Percentiles rank a stretch among this genome's conserved stretches.
Conservation (phyloP, 2,113 vertebrate genomes). For the Gila orcuttii region DNA sequence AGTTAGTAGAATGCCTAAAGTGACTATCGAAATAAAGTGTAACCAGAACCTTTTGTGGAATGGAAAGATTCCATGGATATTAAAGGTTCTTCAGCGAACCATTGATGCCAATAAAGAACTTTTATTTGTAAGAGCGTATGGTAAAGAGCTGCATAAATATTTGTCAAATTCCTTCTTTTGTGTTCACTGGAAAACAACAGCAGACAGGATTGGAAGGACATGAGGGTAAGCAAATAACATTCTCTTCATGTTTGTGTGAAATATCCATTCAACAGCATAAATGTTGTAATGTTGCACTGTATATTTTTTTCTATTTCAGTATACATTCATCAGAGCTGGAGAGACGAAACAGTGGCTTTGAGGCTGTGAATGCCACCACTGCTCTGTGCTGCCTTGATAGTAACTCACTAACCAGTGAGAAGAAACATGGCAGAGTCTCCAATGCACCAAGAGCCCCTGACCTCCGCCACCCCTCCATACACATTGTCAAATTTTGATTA, state of each 20-base stretch:
- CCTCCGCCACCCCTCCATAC: slow-evolving; percentile 48
- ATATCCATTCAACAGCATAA: neutral
- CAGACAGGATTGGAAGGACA: neutral
- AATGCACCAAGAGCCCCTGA: slow-evolving; percentile 44
- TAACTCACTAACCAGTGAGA: slow-evolving; percentile 25
- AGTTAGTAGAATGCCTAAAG: no score
- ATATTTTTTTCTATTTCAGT: neutral
- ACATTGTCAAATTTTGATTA: slow-evolving; percentile 63
- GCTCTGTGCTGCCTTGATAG: slow-evolving; percentile 25
- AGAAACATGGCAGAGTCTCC: slow-evolving; percentile 32
- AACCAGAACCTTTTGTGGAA: no score
- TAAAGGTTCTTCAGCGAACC: no score
- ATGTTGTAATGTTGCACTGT: neutral
- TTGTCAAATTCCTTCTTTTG: neutral
- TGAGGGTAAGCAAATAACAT: neutral
- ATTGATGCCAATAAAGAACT: no score
- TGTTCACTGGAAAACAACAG: neutral
- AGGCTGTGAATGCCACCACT: slow-evolving; percentile 8
- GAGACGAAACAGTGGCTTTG: neutral
- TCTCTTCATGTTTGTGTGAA: neutral
- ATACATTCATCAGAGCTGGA: neutral
- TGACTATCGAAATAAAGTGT: no score
- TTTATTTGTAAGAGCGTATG: no score
- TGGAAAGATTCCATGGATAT: no score
- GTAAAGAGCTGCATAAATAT: neutral